Evolutionary conservation across 1,140 invertebrate species (phyloP), one percentile per base, ranked within the genome.

Genomic region (Bombus polaris): DNA sequence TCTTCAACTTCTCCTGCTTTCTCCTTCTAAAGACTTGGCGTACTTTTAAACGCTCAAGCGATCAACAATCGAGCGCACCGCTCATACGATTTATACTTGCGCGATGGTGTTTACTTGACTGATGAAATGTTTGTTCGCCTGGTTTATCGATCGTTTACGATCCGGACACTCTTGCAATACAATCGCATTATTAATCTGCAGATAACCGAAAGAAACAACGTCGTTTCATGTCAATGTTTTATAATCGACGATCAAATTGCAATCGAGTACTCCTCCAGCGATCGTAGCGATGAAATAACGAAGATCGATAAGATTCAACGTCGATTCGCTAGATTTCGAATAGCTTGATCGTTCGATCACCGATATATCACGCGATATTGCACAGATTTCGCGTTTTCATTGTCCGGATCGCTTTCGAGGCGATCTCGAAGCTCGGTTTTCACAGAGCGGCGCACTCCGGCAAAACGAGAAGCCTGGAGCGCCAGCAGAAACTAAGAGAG

Each of bases 401-500:
- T 73, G 77, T 59, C 32, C 57, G 32, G 42, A 66, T 85, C 68
- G 66, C 53, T 85, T 80, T 85, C 77, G 76, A 57, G 47, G 81
- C 81, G 65, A 83, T 77, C 62, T 77, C 65, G 79, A 35, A 8
- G 59, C 65, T 70, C 53, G 39, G 18, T 88, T 83, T 88, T 79
- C 66, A 88, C 77, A 68, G 75, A 72, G 77, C 66, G 62, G 76
- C 80, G 62, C 85, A 68, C 62, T 77, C 82, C 62, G 79, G 44
- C 39, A 79, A 85, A 72, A 79, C 83, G 75, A 72, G 71, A 81
- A 32, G 84, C 79, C 62, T 81, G 84, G 59, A 68, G 72, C 77
- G 85, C 62, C 73, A 76, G 71, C 81, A 75, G 84, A 87, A 82
- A 90, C 81, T 76, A 90, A 83, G 89, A 90, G 75, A 88, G 81